Evolutionary conservation across 30 jellyfish, hydroid and myxozoan genomes (phyloP), one percentile per base, ranked within the genome.

Genomic region (Hydractinia symbiolongicarpus): DNA sequence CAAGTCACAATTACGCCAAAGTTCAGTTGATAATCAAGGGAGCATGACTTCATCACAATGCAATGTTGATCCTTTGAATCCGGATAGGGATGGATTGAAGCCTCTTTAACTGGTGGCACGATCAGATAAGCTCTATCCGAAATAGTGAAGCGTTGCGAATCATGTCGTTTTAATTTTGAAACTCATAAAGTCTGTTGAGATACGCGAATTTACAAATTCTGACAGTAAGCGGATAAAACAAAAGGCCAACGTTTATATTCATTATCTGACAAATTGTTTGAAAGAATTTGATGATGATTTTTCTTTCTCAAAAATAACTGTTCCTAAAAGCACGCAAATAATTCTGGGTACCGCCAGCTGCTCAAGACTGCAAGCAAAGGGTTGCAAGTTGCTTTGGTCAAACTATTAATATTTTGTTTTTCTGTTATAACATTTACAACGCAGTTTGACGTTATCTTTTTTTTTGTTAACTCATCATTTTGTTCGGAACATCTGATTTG

Each of bases 31-130:
- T n/a, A 57, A 57, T 57, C 10, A 57, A 57, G 10, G 68, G 68
- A 57, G 68, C n/a, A n/a, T 57, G 13, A 57, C 68, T 57, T 57
- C 68, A n/a, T 10, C 10, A 57, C 68, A 57, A 57, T n/a, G 68
- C 68, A 57, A 57, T 57, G 10, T 57, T 57, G 68, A 57, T 57
- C 68, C 68, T 9, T 57, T 57, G n/a, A 57, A 57, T 57, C 68
- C 68, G 68, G 68, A 57, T 57, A 57, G 68, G 68, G 68, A 57
- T 57, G n/a, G 68, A 57, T n/a, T 57, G 68, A 57, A 57, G 68
- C 68, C 68, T n/a, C 68, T 57, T 57, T n/a, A 57, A 57, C 68
- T 57, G 68, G 68, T 57, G 68, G 10, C 68, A 9, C 68, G 68
- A n/a, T 57, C 68, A 57, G 68, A 57, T n/a, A 57, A 57, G 68